Evolutionary conservation across 1,140 invertebrate species (phyloP).

Genomic region (Hylaeus volcanicus): DNA sequence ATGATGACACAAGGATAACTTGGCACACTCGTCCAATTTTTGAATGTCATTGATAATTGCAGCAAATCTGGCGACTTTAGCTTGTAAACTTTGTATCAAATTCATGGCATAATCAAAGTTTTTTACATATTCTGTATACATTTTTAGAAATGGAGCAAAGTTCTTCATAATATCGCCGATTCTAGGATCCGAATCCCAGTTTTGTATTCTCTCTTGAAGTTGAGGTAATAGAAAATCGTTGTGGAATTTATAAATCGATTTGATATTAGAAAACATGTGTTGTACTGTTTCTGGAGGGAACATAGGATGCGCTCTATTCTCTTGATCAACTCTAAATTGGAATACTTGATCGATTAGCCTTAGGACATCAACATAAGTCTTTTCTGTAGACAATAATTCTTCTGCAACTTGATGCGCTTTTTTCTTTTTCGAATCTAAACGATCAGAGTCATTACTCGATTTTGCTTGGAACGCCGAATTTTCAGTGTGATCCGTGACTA

Average conservation of each 20-base stretch:
- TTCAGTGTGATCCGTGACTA: slow-evolving; percentile 62
- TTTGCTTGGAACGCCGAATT: slow-evolving; percentile 61
- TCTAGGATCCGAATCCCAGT: slow-evolving; percentile 83
- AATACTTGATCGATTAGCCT: slow-evolving; percentile 87
- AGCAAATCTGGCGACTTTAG: slow-evolving; percentile 84
- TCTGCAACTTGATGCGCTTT: slow-evolving; percentile 83
- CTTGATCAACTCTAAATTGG: slow-evolving; percentile 78
- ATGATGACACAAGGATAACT: slow-evolving; percentile 85
- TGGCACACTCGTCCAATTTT: slow-evolving; percentile 83
- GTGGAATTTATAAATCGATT: slow-evolving; percentile 83
- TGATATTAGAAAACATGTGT: slow-evolving; percentile 79
- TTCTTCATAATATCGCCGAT: slow-evolving; percentile 89
- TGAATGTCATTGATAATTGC: slow-evolving; percentile 86
- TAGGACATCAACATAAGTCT: slow-evolving; percentile 86
- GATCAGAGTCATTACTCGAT: slow-evolving; percentile 47
- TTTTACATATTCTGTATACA: slow-evolving; percentile 87
- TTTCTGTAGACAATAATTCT: slow-evolving; percentile 87
- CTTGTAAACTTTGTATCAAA: slow-evolving; percentile 83
- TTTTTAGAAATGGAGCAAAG: slow-evolving; percentile 88
- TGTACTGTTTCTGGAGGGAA: slow-evolving; percentile 76
- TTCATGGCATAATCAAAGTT: slow-evolving; percentile 86
- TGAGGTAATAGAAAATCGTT: slow-evolving; percentile 86
- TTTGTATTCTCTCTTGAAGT: slow-evolving; percentile 83
- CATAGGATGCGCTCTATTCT: slow-evolving; percentile 80
- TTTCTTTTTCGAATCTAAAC: slow-evolving; percentile 71